Evolutionary conservation across 2,888 invertebrate genomes (phyloP).

Genomic region (Euzophera pinguis): DNA sequence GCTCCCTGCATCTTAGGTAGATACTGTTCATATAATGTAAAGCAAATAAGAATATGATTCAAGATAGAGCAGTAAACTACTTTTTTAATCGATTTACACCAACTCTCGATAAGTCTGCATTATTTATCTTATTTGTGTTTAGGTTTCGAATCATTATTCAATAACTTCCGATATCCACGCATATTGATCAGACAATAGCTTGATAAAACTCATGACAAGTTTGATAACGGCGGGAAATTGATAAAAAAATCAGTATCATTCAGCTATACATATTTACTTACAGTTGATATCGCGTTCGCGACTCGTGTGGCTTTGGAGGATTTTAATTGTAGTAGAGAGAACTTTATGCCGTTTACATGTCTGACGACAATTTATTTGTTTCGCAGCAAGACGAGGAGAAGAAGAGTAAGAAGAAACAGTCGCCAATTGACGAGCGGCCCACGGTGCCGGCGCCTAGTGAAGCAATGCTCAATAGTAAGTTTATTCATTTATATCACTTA

Average conservation of each 20-base stretch:
- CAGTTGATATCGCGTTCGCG: conserved; percentile 34
- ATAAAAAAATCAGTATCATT: conserved; percentile 44
- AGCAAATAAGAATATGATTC: too few relatives aligned
- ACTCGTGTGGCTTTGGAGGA: conserved; percentile 20
- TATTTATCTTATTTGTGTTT: not conserved
- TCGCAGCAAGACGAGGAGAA: conserved; percentile 73
- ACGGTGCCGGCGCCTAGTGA: conserved; percentile 72
- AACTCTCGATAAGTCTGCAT: not conserved
- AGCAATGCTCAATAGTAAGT: conserved; percentile 76
- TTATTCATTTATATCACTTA: not conserved
- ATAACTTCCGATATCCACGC: conserved; percentile 29
- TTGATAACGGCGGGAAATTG: conserved; percentile 59
- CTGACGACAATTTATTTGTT: conserved; percentile 44
- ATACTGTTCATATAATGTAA: too few relatives aligned
- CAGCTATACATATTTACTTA: conserved; percentile 32
- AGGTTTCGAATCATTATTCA: not conserved
- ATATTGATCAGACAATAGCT: conserved; percentile 60
- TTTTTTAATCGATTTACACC: not conserved
- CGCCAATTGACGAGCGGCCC: conserved; percentile 71
- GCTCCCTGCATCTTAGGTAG: not conserved
- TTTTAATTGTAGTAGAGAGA: conserved; percentile 17
- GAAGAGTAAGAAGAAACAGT: conserved; percentile 69
- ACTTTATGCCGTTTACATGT: conserved; percentile 43
- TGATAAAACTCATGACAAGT: conserved; percentile 58
- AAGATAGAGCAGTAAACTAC: not conserved